Percentiles rank a stretch among this genome's conserved stretches.
Evolutionary conservation across 1,140 invertebrate genomes (phyloP).

Genomic region (Schlechtendalia chinensis): DNA sequence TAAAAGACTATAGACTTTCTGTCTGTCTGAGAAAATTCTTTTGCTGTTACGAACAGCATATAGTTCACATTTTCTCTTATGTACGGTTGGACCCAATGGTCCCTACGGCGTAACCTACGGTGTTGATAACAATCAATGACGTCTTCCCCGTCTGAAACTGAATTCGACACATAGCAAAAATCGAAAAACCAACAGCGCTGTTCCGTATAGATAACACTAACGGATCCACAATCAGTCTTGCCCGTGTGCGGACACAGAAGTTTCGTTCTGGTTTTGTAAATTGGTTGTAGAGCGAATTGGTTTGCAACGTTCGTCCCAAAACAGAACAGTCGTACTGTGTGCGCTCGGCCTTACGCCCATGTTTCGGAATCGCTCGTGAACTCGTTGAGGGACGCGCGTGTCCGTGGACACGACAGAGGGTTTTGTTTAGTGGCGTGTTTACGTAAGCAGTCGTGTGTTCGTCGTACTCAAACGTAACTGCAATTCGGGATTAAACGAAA

Average conservation of each 20-base stretch:
- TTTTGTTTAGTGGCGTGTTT: too few relatives aligned
- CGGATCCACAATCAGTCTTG: constrained; percentile 1
- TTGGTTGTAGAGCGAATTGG: neutral
- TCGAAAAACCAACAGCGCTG: constrained; percentile 16
- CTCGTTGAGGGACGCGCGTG: too few relatives aligned
- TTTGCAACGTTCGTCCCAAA: constrained; percentile 8
- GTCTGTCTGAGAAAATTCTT: constrained; percentile 1
- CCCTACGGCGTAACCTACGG: neutral
- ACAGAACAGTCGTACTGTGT: neutral
- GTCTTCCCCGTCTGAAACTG: constrained; percentile 5
- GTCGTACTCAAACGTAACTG: too few relatives aligned
- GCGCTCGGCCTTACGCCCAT: too few relatives aligned
- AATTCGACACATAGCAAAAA: constrained; percentile 10
- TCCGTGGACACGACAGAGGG: too few relatives aligned
- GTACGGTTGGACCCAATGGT: constrained; percentile 6
- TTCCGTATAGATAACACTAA: constrained; percentile 6
- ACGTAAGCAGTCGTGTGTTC: too few relatives aligned
- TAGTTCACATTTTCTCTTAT: constrained; percentile 8
- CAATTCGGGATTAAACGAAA: too few relatives aligned
- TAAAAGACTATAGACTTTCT: constrained; percentile 5
- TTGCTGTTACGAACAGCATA: neutral
- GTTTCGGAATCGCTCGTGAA: too few relatives aligned
- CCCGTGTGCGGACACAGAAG: constrained; percentile 3
- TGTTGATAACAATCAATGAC: constrained; percentile 19
- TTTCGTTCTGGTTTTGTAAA: constrained; percentile 1